Conservation (phyloP, 2,113 vertebrate genomes). For the Anas platyrhynchos region DNA sequence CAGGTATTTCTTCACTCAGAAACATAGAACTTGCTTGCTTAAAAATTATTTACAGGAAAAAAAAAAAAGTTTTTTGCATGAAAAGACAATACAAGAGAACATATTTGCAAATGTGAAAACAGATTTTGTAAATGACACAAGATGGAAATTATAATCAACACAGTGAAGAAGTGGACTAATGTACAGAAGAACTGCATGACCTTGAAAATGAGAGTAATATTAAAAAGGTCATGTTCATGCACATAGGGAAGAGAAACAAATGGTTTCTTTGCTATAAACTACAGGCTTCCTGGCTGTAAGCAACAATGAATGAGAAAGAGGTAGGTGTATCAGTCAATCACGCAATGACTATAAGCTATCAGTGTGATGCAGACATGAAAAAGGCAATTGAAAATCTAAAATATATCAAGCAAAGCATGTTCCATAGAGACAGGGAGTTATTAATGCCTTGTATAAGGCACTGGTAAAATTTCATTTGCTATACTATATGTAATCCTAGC, state of each 20-base stretch:
- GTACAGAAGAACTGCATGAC: neutral
- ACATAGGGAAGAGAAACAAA: neutral
- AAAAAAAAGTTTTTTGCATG: neutral
- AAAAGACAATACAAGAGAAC: neutral
- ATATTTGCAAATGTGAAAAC: neutral
- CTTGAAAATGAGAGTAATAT: neutral
- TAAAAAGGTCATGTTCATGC: neutral
- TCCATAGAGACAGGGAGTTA: neutral
- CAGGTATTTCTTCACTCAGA: neutral
- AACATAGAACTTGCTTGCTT: neutral
- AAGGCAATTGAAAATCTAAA: neutral
- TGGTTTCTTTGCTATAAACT: neutral
- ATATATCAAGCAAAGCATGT: neutral
- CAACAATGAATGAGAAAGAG: neutral
- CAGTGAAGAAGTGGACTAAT: neutral
- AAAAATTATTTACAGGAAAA: neutral
- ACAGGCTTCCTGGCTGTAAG: neutral
- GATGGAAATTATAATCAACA: neutral
- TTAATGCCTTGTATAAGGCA: neutral
- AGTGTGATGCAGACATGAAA: neutral
- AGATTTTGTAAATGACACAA: neutral
- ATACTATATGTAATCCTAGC: neutral
- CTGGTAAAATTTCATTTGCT: neutral
- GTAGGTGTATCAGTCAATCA: slow-evolving; percentile 15
- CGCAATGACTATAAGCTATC: neutral